phyloP scores from a whole-genome alignment of 2,113 vertebrate genomes.

The Pseudolaguvia tuberculata region DNA sequence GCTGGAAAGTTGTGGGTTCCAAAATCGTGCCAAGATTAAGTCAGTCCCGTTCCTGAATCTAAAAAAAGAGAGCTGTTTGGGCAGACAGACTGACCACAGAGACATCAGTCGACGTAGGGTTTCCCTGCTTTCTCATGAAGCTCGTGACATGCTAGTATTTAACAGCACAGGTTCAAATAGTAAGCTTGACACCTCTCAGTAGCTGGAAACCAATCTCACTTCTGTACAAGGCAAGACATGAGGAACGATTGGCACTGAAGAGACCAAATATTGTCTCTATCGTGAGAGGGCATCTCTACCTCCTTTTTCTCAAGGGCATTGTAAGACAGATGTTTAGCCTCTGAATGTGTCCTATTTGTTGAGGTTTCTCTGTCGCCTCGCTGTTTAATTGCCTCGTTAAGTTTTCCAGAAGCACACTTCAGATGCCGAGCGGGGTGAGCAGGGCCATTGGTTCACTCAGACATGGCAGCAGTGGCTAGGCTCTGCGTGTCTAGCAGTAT shows the following conservation, averaged over 20 bases:
- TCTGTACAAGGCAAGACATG: neutral
- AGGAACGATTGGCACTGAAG: constrained; percentile 34
- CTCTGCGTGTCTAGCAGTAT: constrained; percentile 45
- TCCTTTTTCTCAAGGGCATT: constrained; percentile 30
- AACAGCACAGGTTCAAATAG: constrained; percentile 53
- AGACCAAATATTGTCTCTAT: constrained; percentile 45
- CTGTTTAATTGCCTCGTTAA: constrained; percentile 42
- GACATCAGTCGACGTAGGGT: constrained; percentile 53
- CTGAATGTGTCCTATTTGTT: constrained; percentile 49
- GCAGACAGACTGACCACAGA: constrained; percentile 58
- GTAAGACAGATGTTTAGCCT: constrained; percentile 31
- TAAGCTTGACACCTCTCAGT: constrained; percentile 37
- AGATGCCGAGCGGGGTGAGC: constrained; percentile 28
- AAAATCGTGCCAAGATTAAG: constrained; percentile 50
- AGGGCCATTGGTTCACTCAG: constrained; percentile 30
- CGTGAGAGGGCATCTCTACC: constrained; percentile 35
- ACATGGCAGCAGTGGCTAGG: constrained; percentile 35
- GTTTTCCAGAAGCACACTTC: constrained; percentile 42
- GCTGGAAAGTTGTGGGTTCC: constrained; percentile 58
- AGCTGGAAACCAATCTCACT: constrained; percentile 48
- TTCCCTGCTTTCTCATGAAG: constrained; percentile 55
- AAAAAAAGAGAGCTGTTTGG: constrained; percentile 54
- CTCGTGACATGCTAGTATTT: constrained; percentile 38
- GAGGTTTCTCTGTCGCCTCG: constrained; percentile 42
- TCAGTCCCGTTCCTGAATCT: constrained; percentile 54